Base-by-base conservation (phyloP, 2,888 invertebrate species). In the Octonoba sinensis region DNA sequence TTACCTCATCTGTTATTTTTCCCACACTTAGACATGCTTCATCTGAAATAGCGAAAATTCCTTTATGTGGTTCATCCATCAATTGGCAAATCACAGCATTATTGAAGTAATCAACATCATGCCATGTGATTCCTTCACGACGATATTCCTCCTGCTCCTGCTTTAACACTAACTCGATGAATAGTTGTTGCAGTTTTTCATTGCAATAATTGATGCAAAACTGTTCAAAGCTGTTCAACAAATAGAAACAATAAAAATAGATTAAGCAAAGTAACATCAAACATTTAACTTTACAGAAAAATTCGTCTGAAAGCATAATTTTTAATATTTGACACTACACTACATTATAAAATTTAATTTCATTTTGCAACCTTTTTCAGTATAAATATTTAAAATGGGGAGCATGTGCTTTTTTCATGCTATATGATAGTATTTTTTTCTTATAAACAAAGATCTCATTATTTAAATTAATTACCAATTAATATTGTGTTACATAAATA, bases 161-260 rank as follows among this genome's bases (percentile, higher is more conserved):
- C 87, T 97, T 97, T 84, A 99, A 90, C 46, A 99, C 99, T 89
- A 99, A 90, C 89, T 99, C 98, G 87, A 99, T 99, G 88, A 99
- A 99, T 49, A 99, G 90, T 89, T 99, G 99, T 88, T 99, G 99
- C 85, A 99, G 90, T 88, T 99, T 99, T 90, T 99, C 99, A 88
- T 99, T 99, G 88, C 98, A 99, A 90, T 98, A 99, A 90, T 99
- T 99, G 87, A 99, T 99, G 89, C 98, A 99, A 90, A 99, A 96
- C 90, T 99, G 99, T 89, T 99, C 99, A 89, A 99, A 91, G 85
- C 90, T 91, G 86, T 36, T 36, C 3, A 4, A 11, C 1, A 67
- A 87, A 86, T 2, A 57, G 16, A 36, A 44, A 62, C n/a, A 44
- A 36, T 16, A 62, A 27, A 22, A 4, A 6, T 27, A 15, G 15